Evolutionary conservation across 2,113 vertebrate species (phyloP).

Genomic region (Cettia cetti): DNA sequence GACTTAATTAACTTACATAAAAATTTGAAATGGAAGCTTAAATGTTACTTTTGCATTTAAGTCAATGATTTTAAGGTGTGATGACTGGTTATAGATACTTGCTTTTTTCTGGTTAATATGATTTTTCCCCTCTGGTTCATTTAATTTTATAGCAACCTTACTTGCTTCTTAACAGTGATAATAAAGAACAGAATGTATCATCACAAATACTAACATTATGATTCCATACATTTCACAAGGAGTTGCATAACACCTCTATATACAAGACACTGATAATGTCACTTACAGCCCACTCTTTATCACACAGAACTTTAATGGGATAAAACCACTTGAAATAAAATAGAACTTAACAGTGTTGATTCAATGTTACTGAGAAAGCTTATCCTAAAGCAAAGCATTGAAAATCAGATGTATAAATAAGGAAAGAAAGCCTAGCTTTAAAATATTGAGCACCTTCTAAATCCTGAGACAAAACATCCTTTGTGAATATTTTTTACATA

Average conservation of each 20-base stretch:
- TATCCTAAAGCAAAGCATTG: not conserved
- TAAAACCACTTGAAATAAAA: not conserved
- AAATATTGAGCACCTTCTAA: not conserved
- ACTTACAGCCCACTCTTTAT: not conserved
- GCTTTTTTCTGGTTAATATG: not conserved
- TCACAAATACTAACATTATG: not conserved
- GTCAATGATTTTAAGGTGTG: not conserved
- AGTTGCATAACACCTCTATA: not conserved
- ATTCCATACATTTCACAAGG: not conserved
- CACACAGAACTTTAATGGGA: not conserved
- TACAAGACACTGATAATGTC: not conserved
- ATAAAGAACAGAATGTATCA: not conserved
- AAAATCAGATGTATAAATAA: not conserved
- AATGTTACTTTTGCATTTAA: not conserved
- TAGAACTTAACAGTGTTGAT: not conserved
- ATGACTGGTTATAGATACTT: not conserved
- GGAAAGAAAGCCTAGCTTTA: not conserved
- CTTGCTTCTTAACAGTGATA: not conserved
- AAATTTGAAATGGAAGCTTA: not conserved
- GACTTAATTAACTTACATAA: not conserved
- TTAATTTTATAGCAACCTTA: not conserved
- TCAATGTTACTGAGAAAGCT: not conserved
- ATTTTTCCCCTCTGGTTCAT: rapidly evolving
- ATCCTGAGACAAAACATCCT: not conserved
- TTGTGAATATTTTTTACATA: not conserved